phyloP scores from a whole-genome alignment of 2,797 vertebrate species.

The Echiichthys vipera region DNA sequence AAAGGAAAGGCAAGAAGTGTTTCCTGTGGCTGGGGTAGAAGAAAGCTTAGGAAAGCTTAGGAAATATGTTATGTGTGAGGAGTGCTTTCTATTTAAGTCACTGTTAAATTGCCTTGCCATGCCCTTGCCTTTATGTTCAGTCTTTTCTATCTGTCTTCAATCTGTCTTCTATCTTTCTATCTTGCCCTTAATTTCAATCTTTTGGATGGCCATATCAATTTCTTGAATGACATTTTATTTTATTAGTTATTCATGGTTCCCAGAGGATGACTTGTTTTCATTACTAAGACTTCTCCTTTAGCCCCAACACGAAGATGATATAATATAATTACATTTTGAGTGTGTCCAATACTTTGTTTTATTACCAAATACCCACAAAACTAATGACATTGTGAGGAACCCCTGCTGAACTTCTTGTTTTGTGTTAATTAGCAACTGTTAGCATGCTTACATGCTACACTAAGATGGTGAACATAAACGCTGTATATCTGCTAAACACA shows the following conservation, averaged over 20 bases:
- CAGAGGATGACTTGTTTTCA: not conserved
- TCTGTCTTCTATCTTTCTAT: no score
- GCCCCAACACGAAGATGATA: not conserved
- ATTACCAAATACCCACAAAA: not conserved
- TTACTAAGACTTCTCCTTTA: not conserved
- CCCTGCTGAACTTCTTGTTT: not conserved
- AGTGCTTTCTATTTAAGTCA: slow-evolving; percentile 9
- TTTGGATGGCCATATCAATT: no score
- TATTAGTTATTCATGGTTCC: not conserved
- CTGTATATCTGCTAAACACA: no score
- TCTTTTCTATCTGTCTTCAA: no score
- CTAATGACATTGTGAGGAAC: not conserved
- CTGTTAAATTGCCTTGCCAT: not conserved
- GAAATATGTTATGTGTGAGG: slow-evolving; percentile 3
- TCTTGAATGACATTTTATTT: not conserved
- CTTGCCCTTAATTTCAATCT: no score
- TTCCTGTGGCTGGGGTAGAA: not conserved
- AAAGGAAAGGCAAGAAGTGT: slow-evolving; percentile 5
- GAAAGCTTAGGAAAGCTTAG: not conserved
- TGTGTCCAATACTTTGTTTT: not conserved
- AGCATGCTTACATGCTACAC: no score
- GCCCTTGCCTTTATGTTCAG: not conserved
- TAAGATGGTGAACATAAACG: no score
- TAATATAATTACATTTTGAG: not conserved
- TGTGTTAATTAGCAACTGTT: no score